phyloP scores from a whole-genome alignment of 1,140 invertebrate species.

The Streblospio benedicti region DNA sequence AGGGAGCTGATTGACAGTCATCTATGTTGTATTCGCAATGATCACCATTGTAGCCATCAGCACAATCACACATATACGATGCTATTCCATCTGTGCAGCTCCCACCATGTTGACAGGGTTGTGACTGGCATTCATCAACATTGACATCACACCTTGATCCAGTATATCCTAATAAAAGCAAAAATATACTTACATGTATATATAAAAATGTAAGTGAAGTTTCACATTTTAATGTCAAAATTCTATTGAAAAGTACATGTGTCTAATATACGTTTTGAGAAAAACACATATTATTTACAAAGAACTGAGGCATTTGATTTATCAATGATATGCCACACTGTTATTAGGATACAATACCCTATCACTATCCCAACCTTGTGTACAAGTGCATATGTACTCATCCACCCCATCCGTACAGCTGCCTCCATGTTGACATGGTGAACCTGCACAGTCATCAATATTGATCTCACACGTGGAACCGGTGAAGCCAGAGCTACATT shows the following conservation, averaged over 20 bases:
- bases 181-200: constrained; percentile 15
- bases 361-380: background rate
- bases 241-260: background rate
- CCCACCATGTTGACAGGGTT: constrained; percentile 24
- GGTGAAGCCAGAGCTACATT: constrained; percentile 31
- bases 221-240: background rate
- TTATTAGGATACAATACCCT: background rate
- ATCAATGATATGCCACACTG: too few species aligned
- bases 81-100: constrained; percentile 60
- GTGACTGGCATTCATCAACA: constrained; percentile 54
- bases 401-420: constrained; percentile 69
- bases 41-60: background rate
- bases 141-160: constrained; percentile 49
- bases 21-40: constrained; percentile 65
- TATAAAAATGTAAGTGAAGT: constrained; percentile 3
- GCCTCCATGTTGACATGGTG: constrained; percentile 80
- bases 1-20: constrained; percentile 79
- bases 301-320: too few species aligned
- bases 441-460: constrained; percentile 79
- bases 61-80: constrained; percentile 37
- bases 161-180: background rate
- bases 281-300: too few species aligned
- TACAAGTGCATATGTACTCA: constrained; percentile 64
- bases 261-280: background rate
- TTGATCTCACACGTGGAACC: constrained; percentile 69